phyloP scores from a whole-genome alignment of 2,113 vertebrate species.

The Apus apus region DNA sequence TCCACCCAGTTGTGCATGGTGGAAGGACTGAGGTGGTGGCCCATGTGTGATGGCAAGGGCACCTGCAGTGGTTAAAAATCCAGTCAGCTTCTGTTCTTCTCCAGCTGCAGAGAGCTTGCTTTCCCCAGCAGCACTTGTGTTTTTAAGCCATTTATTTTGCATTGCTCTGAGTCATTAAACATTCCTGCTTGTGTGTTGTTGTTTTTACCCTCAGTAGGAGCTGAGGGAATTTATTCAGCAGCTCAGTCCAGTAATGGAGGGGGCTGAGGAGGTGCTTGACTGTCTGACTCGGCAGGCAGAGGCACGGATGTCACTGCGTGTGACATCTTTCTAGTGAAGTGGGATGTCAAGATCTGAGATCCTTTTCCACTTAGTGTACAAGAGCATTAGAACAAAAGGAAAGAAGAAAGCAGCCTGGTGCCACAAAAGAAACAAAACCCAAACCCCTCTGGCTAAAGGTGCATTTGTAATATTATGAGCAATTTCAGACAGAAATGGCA shows the following conservation, averaged over 20 bases:
- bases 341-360: conserved; percentile 49
- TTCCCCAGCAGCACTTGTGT: background rate
- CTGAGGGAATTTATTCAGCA: conserved; percentile 38
- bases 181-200: conserved; percentile 40
- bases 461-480: conserved; percentile 25
- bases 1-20: rapidly evolving
- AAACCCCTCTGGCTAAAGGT: conserved; percentile 24
- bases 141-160: conserved; percentile 44
- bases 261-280: conserved; percentile 45
- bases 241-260: background rate
- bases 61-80: background rate
- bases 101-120: background rate
- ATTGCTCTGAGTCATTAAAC: conserved; percentile 42
- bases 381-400: conserved; percentile 60
- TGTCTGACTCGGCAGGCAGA: background rate
- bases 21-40: background rate
- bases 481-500: conserved; percentile 14
- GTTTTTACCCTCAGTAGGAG: conserved; percentile 34
- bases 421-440: background rate
- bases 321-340: conserved; percentile 52
- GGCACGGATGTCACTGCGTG: background rate
- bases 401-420: background rate
- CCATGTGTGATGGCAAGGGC: background rate
- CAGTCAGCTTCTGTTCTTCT: background rate
- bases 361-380: conserved; percentile 48